Conservation (phyloP, 2,888 invertebrate species). For the Drosophila mettleri region DNA sequence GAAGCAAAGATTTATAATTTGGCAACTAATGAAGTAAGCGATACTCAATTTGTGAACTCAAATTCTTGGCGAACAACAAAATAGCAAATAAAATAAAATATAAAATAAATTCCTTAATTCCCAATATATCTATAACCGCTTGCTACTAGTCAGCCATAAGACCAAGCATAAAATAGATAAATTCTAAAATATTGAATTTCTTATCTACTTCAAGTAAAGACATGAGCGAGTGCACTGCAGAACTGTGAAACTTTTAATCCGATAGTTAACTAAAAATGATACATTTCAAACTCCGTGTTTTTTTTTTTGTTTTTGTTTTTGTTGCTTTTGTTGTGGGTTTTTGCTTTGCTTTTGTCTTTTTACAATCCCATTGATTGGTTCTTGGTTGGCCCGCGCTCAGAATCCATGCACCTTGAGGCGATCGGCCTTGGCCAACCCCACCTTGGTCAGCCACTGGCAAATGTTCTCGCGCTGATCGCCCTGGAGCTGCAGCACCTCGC, state of each 20-base stretch:
- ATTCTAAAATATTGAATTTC: not conserved
- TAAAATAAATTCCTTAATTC: too few species aligned
- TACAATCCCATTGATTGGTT: not conserved
- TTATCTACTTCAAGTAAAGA: not conserved
- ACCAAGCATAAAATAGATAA: not conserved
- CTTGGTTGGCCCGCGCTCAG: constrained; percentile 9
- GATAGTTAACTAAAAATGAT: constrained; percentile 17
- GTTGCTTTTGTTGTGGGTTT: not conserved
- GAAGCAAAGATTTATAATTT: too few species aligned
- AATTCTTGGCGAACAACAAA: too few species aligned
- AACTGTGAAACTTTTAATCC: constrained; percentile 39
- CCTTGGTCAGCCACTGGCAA: constrained; percentile 99
- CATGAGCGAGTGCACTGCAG: constrained; percentile 9
- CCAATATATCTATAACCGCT: too few species aligned
- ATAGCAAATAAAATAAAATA: too few species aligned
- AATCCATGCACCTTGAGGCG: constrained; percentile 99
- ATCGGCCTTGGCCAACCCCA: constrained; percentile 98
- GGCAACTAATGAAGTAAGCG: too few species aligned
- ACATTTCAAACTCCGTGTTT: constrained; percentile 28
- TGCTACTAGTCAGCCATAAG: not conserved
- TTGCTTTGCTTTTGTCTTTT: not conserved
- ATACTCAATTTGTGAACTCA: too few species aligned
- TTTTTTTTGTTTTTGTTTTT: not conserved
- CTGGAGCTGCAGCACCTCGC: constrained; percentile 99
- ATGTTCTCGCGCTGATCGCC: constrained; percentile 99